phyloP scores from a whole-genome alignment of 2,797 vertebrate species.

The Hydrophis major region DNA sequence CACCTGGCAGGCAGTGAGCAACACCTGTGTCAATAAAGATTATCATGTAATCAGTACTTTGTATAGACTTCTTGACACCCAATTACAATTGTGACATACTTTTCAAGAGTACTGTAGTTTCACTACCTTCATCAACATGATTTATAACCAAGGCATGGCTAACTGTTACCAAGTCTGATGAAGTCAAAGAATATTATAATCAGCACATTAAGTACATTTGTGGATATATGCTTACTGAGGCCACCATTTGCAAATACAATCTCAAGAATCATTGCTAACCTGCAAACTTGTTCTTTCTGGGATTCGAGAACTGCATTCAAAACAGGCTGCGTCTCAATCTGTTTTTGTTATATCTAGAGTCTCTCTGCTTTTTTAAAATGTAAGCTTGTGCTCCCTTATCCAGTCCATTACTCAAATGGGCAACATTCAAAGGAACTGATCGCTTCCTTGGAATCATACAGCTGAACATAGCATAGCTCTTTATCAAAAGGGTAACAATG shows the following conservation, averaged over 20 bases:
- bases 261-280: background rate
- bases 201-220: background rate
- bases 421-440: background rate
- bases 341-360: background rate
- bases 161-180: background rate
- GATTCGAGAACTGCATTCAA: background rate
- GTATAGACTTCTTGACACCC: background rate
- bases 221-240: background rate
- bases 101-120: background rate
- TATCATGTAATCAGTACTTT: background rate
- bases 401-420: background rate
- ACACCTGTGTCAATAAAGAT: background rate
- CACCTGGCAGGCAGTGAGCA: background rate
- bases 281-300: background rate
- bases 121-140: background rate
- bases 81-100: background rate
- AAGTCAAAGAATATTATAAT: background rate
- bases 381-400: background rate
- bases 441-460: background rate
- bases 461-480: background rate
- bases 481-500: background rate
- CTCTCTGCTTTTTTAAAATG: background rate
- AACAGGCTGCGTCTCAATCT: background rate
- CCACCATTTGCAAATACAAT: background rate
- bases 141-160: background rate